Evolutionary conservation across 2,797 vertebrate species (phyloP), one percentile per base, ranked within the genome.

Genomic region (Cuniculus paca): DNA sequence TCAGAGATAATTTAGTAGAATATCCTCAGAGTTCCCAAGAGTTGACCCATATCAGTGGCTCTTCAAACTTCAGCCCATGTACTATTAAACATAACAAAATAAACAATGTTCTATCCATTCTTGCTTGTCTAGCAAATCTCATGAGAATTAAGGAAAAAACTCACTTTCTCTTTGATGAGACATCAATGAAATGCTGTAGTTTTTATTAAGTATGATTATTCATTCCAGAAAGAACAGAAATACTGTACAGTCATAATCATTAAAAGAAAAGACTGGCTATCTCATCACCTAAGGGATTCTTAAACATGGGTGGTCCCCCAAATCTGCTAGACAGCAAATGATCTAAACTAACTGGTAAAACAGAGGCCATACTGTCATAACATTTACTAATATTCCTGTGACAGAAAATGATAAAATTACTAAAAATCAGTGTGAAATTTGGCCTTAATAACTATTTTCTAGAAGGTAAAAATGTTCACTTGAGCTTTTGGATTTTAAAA

Each of bases 131-230:
- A 61, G n/a, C 10, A 50, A 36, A 88, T 36, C 56, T 52, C 50
- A 94, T 39, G 9, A 87, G 60, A 93, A 97, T 81, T 83, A 94
- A 88, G 39, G 22, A 22, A 13, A 72, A 94, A 84, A 24, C 2
- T 48, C 6, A 13, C 87, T 58, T 82, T 91, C 39, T 86, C 50
- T 87, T 56, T 88, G 48, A 84, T 82, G 19, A 96, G 68, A 63
- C 34, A 79, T 78, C 34, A 95, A 9, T 58, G 26, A 90, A 6
- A 87, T 81, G 36, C 19, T 88, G 2, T 83, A 36, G 28, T 78
- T 94, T 92, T 96, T 85, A 92, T 42, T 91, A 83, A 83, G 34
- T n/a, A 52, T 24, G 78, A 39, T 90, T 89, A 88, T 70, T 97
- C 56, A 68, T 74, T 83, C 17, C 52, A 90, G 28, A 80, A 96